Evolutionary conservation across 2,113 vertebrate species (phyloP), one percentile per base, ranked within the genome.

Genomic region (Petroica traversi): DNA sequence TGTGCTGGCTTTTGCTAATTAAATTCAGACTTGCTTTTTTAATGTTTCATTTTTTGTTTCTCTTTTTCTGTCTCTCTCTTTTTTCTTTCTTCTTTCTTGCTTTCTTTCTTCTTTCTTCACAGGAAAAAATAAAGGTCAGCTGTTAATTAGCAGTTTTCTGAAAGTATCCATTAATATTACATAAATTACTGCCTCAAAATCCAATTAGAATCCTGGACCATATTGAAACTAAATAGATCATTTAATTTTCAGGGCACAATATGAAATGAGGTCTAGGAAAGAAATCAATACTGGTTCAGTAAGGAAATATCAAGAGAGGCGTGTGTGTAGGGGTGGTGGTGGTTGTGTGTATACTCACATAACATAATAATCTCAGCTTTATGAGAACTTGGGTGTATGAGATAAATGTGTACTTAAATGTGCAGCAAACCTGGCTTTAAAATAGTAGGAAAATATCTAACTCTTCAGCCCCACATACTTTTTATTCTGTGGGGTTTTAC

Each of bases 211-310:
- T 96, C 93, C 91, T 96, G 89, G 92, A 79, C 93, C 88, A 91
- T 97, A 97, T 97, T 98, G 97, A 85, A 98, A 98, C 87, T 95
- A 98, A 98, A 97, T 97, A 97, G 94, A 98, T 98, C 87, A 97
- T 98, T 98, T 97, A 96, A 98, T 97, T 98, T 98, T 97, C 95
- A 95, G 91, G 91, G 62, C 91, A 97, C 85, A 94, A 96, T 97
- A 97, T 97, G 89, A 97, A 97, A 98, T 96, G 90, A 98, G 84
- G 89, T 94, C 91, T 96, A 89, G 80, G 88, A 74, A 80, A 97
- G 95, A 98, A 98, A 97, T 98, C 88, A 54, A 97, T 98, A 95
- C 20, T 68, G 33, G 76, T 92, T 94, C 40, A 94, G 79, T 36
- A 94, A 89, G 88, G 78, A 85, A 89, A 89, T 94, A 96, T 69